Evolutionary conservation across 2,113 vertebrate species (phyloP).

Genomic region (Naja naja): DNA sequence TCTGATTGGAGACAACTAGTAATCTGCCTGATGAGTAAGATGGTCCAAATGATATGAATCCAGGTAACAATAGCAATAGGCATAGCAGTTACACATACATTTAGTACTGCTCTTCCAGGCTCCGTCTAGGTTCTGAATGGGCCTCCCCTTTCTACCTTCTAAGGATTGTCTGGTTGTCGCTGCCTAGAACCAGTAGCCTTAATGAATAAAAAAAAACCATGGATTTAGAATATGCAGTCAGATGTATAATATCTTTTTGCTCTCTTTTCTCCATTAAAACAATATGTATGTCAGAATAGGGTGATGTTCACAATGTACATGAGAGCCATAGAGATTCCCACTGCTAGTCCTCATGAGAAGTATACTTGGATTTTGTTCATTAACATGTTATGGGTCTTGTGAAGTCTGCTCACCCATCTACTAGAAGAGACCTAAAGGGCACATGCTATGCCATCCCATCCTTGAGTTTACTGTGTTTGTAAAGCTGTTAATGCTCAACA

Average conservation of each 20-base stretch:
- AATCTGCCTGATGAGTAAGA: neutral
- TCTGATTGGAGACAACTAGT: too few relatives aligned
- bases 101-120: too few relatives aligned
- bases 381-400: neutral
- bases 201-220: neutral
- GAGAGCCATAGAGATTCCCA: neutral
- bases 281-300: neutral
- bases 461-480: conserved; percentile 26
- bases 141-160: neutral
- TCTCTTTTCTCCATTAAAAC: neutral
- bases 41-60: neutral
- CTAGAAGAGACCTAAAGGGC: neutral
- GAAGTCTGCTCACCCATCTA: neutral
- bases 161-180: neutral
- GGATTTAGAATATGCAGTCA: neutral
- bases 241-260: neutral
- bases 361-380: neutral
- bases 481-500: conserved; percentile 17
- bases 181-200: neutral
- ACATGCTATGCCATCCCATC: neutral
- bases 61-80: neutral
- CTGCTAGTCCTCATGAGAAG: neutral
- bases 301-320: neutral
- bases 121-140: too few relatives aligned
- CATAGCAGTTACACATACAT: neutral